Conservation (phyloP, 2,888 invertebrate species). For the Agrotis puta region DNA sequence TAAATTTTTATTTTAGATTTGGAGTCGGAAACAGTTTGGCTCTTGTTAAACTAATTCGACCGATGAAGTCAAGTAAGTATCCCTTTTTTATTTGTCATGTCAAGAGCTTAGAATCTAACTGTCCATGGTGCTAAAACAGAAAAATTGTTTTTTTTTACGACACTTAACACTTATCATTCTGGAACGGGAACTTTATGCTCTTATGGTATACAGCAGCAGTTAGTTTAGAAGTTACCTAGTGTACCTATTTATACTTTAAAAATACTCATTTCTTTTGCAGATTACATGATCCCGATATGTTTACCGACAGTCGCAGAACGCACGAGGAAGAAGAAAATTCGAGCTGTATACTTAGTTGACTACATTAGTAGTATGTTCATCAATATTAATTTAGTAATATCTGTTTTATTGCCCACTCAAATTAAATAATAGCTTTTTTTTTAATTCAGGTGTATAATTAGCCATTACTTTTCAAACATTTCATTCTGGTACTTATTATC, state of each 20-base stretch:
- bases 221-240: background rate
- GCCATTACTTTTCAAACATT: background rate
- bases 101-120: background rate
- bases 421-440: too few relatives aligned
- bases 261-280: conserved; percentile 70
- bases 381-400: background rate
- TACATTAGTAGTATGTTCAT: conserved; percentile 78
- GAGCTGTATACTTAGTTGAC: conserved; percentile 81
- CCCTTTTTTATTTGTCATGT: conserved; percentile 10
- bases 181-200: too few relatives aligned
- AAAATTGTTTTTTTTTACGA: too few relatives aligned
- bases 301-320: conserved; percentile 79
- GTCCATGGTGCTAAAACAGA: too few relatives aligned
- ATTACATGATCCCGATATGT: conserved; percentile 83
- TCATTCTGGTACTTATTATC: background rate
- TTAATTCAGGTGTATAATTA: too few relatives aligned
- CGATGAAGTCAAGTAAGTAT: conserved; percentile 82
- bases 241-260: background rate
- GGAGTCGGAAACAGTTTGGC: conserved; percentile 84
- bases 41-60: conserved; percentile 81
- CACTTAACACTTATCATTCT: too few relatives aligned
- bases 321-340: conserved; percentile 72
- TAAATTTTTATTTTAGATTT: conserved; percentile 74
- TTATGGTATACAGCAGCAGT: too few relatives aligned
- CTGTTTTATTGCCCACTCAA: background rate